Evolutionary conservation across 1,140 invertebrate genomes (phyloP), one percentile per base, ranked within the genome.

Genomic region (Lordiphosa mommai): DNA sequence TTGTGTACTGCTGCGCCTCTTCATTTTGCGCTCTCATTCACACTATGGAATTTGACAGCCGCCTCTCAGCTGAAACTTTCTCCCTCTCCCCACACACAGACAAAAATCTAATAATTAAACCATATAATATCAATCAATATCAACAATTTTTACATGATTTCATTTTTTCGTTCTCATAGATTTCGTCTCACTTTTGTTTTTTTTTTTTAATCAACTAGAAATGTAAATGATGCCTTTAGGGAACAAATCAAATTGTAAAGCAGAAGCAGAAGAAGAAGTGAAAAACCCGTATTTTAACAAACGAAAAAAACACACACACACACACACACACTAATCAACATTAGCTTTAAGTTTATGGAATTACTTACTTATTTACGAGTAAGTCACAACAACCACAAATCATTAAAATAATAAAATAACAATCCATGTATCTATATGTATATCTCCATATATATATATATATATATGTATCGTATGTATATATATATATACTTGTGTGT

Each of bases 201-300:
- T 17, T 17, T 17, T 17, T 27, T 27, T 27, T 7, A 7, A 27
- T 27, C 23, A 27, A 27, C 23, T 27, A 27, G 17, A 37, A 51
- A 52, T 16, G 8, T 23, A 47, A 50, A 56, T 34, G 13, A 71
- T 80, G 76, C 77, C 76, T 82, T 80, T 80, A 80, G 76, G 76
- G 76, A 82, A 68, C 76, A 82, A 82, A 82, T 57, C 41, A 61
- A 61, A 64, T 33, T 34, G 64, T 53, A n/a, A n/a, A n/a, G n/a
- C n/a, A n/a, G n/a, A n/a, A n/a, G n/a, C n/a, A n/a, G n/a, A n/a
- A n/a, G 32, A 63, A 41, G 29, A 27, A 34, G 61, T 60, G 61
- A 66, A 55, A 50, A 43, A 49, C n/a, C n/a, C 40, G 47, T 41
- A 16, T 34, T 41, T 3, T 12, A 16, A 27, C 52, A n/a, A 27